Conservation (phyloP, 2,797 vertebrate species). For the Halcyon chelicuti region DNA sequence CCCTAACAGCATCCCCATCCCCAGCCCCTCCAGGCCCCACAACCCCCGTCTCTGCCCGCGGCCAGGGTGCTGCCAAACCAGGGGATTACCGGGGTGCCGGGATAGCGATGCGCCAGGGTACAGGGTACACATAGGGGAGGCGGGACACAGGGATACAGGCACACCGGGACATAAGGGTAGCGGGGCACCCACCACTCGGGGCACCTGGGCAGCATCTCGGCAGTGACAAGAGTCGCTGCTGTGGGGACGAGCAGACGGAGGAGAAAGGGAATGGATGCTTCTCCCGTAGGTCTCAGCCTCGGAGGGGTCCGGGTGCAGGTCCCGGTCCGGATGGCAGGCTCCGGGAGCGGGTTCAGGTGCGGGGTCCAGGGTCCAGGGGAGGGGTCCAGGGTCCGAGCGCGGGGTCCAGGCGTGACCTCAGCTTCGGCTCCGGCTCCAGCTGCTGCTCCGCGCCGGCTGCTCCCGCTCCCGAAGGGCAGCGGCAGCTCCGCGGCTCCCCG, state of each 20-base stretch:
- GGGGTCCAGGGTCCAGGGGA: not conserved
- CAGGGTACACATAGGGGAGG: rapidly evolving
- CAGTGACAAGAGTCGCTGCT: not conserved
- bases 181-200: not conserved
- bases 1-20: not conserved
- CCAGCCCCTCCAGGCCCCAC: not conserved
- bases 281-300: not conserved
- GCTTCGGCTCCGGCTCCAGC: not conserved
- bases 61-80: not conserved
- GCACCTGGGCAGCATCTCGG: not conserved
- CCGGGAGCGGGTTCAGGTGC: not conserved
- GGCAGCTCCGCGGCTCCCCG: not conserved
- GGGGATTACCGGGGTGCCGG: not conserved
- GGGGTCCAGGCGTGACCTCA: not conserved
- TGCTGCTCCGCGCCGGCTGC: not conserved
- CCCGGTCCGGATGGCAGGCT: not conserved
- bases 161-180: not conserved
- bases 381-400: not conserved
- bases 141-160: too few species aligned
- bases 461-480: not conserved
- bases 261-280: not conserved
- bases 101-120: not conserved
- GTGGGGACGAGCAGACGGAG: not conserved
- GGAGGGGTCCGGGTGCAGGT: not conserved
- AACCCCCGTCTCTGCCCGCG: rapidly evolving